A percentile compares a stretch with the other conserved stretches of the same genome.
Evolutionary conservation across 2,113 vertebrate species (phyloP).

Genomic region (Lophochroa leadbeateri): DNA sequence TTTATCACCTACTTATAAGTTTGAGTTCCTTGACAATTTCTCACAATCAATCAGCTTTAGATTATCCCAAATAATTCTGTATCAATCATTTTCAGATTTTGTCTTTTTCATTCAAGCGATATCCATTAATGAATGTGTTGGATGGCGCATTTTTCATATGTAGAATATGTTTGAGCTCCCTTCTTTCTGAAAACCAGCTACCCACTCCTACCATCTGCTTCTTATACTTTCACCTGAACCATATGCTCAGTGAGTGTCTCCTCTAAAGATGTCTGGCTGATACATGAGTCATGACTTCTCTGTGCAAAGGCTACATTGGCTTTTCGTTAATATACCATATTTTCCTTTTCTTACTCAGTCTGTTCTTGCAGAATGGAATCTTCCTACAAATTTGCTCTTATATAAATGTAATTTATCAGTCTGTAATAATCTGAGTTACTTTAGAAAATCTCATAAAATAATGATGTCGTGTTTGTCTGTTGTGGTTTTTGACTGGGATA

Average conservation of each 20-base stretch:
- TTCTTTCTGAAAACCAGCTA: conserved; percentile 15
- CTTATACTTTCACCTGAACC: neutral
- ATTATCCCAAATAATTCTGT: neutral
- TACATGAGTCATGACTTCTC: neutral
- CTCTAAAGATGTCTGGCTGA: neutral
- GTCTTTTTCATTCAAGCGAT: neutral
- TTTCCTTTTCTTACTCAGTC: neutral
- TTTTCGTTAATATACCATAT: neutral
- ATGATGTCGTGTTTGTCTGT: neutral
- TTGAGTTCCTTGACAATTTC: neutral
- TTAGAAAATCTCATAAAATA: neutral
- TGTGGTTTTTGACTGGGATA: neutral
- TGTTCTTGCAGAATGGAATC: neutral
- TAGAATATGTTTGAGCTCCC: neutral
- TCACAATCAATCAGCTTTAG: neutral
- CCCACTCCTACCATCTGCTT: neutral
- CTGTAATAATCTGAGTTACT: neutral
- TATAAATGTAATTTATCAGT: neutral
- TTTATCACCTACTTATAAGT: neutral
- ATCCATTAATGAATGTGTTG: neutral
- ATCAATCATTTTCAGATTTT: neutral
- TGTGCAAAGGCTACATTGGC: neutral
- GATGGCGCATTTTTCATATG: neutral
- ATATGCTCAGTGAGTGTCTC: neutral
- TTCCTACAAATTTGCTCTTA: neutral